phyloP scores from a whole-genome alignment of 2,888 invertebrate genomes.

The Amblyteles armatorius region DNA sequence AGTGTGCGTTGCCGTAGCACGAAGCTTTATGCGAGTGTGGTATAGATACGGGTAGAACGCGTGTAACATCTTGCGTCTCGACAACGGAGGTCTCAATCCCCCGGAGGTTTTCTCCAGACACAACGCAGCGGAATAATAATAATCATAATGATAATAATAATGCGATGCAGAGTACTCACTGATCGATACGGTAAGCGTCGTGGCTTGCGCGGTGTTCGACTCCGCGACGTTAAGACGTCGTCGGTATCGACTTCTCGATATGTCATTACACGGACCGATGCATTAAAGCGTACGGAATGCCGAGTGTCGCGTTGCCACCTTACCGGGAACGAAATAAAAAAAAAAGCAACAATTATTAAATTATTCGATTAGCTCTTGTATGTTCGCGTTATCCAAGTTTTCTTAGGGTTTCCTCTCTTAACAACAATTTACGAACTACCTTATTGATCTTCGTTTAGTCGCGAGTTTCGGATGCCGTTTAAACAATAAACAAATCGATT shows the following conservation, averaged over 20 bases:
- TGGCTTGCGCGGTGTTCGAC: slow-evolving; percentile 17
- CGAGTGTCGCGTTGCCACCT: slow-evolving; percentile 66
- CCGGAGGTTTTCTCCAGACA: slow-evolving; percentile 60
- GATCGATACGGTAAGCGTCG: slow-evolving; percentile 60
- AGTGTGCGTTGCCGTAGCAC: slow-evolving; percentile 17
- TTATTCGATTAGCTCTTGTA: neutral
- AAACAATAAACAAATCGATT: too few species aligned
- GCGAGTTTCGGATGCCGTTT: too few species aligned
- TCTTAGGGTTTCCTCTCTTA: too few species aligned
- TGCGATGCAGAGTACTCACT: slow-evolving; percentile 50
- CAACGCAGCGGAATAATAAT: slow-evolving; percentile 69
- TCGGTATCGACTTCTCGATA: slow-evolving; percentile 44
- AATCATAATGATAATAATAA: slow-evolving; percentile 66
- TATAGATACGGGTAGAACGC: slow-evolving; percentile 56
- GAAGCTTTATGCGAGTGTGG: slow-evolving; percentile 38
- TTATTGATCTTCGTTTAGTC: too few species aligned
- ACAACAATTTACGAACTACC: too few species aligned
- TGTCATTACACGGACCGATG: slow-evolving; percentile 66
- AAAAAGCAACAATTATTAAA: neutral
- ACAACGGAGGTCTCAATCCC: slow-evolving; percentile 81
- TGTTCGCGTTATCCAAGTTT: neutral
- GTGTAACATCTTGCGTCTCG: slow-evolving; percentile 71
- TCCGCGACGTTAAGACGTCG: slow-evolving; percentile 33
- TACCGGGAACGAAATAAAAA: slow-evolving; percentile 59
- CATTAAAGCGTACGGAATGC: slow-evolving; percentile 67